Conservation (phyloP, 2,888 invertebrate genomes). For the Eupithecia tripunctaria region DNA sequence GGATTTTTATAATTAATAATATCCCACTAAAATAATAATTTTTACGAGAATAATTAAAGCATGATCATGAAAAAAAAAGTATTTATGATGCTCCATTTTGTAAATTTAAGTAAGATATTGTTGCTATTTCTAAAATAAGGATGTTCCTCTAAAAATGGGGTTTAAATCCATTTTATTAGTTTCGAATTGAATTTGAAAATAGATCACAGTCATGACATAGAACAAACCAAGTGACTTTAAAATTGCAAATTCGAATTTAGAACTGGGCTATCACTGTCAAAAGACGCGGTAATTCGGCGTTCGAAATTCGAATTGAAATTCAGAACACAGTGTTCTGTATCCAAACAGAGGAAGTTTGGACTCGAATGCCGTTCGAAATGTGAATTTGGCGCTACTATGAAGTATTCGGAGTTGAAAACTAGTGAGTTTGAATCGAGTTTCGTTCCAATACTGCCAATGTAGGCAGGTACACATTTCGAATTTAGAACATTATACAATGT, state of each 20-base stretch:
- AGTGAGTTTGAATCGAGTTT: conserved; percentile 3
- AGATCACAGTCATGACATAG: not conserved
- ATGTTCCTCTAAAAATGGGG: too few species aligned
- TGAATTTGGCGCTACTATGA: conserved; percentile 27
- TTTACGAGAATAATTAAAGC: too few species aligned
- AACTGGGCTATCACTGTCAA: conserved; percentile 33
- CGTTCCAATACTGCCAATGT: not conserved
- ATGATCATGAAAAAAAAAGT: too few species aligned
- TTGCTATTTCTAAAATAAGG: too few species aligned
- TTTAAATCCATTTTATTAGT: not conserved
- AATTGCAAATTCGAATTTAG: conserved; percentile 24
- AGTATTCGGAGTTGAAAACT: not conserved
- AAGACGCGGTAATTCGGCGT: conserved; percentile 33
- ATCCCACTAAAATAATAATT: too few species aligned
- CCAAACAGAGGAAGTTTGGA: conserved; percentile 37
- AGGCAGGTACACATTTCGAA: too few species aligned
- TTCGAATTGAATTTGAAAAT: not conserved
- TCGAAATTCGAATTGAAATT: conserved; percentile 38
- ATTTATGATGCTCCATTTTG: too few species aligned
- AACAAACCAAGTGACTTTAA: not conserved
- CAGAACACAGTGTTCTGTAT: conserved; percentile 30
- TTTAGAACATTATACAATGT: not conserved
- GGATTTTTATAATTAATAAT: too few species aligned
- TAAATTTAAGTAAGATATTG: too few species aligned
- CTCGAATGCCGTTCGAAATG: conserved; percentile 35